Conservation (phyloP, 2,888 invertebrate genomes). For the Ichneumoninae sp. region DNA sequence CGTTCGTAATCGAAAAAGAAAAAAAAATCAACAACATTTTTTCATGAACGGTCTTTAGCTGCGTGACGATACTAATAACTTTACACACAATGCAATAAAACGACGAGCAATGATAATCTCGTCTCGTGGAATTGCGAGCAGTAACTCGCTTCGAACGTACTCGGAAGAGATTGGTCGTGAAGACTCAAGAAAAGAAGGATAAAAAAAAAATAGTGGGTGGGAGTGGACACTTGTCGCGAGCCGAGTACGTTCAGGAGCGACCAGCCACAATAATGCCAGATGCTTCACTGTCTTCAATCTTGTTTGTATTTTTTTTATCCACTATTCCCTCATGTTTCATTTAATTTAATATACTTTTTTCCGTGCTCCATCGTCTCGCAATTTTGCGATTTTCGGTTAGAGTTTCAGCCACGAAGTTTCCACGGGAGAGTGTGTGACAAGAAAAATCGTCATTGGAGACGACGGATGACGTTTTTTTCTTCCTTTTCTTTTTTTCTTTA, state of each 20-base stretch:
- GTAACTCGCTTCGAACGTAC: constrained; percentile 9
- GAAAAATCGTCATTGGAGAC: constrained; percentile 37
- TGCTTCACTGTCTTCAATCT: constrained; percentile 33
- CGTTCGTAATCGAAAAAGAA: too few relatives aligned
- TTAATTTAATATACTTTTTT: constrained; percentile 51
- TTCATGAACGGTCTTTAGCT: too few relatives aligned
- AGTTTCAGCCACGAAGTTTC: constrained; percentile 31
- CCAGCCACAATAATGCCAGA: constrained; percentile 33
- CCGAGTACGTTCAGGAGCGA: constrained; percentile 32
- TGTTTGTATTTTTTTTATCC: constrained; percentile 7
- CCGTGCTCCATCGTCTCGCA: neutral
- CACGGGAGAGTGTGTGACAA: constrained; percentile 26
- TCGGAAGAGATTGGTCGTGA: constrained; percentile 26
- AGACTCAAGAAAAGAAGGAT: neutral
- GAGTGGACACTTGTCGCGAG: constrained; percentile 19
- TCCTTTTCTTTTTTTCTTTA: neutral
- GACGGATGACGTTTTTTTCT: neutral
- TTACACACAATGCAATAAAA: neutral
- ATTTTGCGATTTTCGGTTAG: neutral
- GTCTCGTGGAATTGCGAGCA: neutral
- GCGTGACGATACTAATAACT: too few relatives aligned
- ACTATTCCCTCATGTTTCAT: constrained; percentile 47
- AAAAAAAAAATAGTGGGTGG: neutral
- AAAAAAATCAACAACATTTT: too few relatives aligned
- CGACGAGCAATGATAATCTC: neutral